Evolutionary conservation across 2,113 vertebrate species (phyloP).

Genomic region (Catagonus wagneri): DNA sequence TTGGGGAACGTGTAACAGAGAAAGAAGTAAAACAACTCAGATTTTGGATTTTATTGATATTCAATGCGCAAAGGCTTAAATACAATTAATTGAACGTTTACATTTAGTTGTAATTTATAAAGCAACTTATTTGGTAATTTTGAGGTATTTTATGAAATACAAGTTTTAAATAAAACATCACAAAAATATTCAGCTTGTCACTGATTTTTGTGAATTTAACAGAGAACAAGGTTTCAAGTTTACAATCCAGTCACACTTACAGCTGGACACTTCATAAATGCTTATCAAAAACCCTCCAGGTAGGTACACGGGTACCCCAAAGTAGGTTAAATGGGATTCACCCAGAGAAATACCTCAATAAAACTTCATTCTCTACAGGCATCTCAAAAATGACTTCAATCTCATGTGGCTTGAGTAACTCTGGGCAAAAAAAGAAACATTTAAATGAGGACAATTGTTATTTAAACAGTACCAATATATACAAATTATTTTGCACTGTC

Average conservation of each 20-base stretch:
- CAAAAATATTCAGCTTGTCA: constrained; percentile 61
- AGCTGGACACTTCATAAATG: constrained; percentile 16
- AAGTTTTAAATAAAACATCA: constrained; percentile 61
- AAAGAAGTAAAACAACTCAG: constrained; percentile 4
- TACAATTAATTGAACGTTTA: constrained; percentile 29
- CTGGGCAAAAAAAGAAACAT: background rate
- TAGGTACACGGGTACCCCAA: background rate
- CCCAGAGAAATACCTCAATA: background rate
- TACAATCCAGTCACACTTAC: constrained; percentile 36
- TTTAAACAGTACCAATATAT: constrained; percentile 34
- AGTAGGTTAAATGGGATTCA: background rate
- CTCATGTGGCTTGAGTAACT: background rate
- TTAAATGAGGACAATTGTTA: constrained; percentile 41
- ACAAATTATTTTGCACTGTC: background rate
- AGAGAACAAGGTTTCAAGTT: constrained; percentile 51
- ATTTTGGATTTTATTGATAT: constrained; percentile 67
- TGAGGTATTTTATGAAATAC: constrained; percentile 72
- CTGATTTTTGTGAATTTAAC: constrained; percentile 60
- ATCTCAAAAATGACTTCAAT: constrained; percentile 52
- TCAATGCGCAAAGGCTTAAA: constrained; percentile 28
- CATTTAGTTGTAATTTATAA: constrained; percentile 62
- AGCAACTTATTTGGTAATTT: constrained; percentile 60
- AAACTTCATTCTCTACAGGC: background rate
- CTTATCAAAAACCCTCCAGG: background rate
- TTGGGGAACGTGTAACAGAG: background rate